Evolutionary conservation across 2,113 vertebrate species (phyloP), one percentile per base, ranked within the genome.

Genomic region (Cephalopholis sonnerati): DNA sequence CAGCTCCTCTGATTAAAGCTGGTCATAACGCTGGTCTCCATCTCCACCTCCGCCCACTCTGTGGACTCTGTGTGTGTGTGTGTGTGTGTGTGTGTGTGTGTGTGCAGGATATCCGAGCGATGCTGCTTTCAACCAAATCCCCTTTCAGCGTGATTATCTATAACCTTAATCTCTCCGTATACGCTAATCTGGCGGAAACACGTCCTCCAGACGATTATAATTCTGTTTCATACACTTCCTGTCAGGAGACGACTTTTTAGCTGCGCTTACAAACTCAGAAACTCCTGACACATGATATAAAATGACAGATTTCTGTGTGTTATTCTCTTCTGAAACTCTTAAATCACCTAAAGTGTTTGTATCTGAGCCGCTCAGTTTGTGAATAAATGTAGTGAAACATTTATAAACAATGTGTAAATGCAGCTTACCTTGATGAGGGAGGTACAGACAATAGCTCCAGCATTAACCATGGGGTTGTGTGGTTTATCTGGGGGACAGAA

Each of bases 391-490:
- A 12, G 11, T 29, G 15, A 27, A 22, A 9, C 1, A 13, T 69
- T 5, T 8, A 51, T 1, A 6, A 3, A n/a, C 15, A 4, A 1
- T 50, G 25, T 29, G 46, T 27, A 2, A 39, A n/a, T 8, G 53
- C 32, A 58, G 3, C 94, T 95, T 96, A 99, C 98, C 98, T 99
- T 99, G 85, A 99, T 99, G 91, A 99, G 96, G 51, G 98, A 99
- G 3, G 98, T 99, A 59, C 99, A 94, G 82, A 99, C 98, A 91
- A 99, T 99, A 63, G 98, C 98, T 64, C 98, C 98, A 72, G 98
- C 98, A 79, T 99, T 99, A 85, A 99, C 98, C 98, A 99, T 99
- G 88, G 98, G 98, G 93, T 99, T 99, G 92, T 99, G 98, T 57
- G 98, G 98, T 90, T 97, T 99, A 92, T 99, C 98, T 99, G 95